Base-by-base conservation (phyloP, 2,113 vertebrate genomes). In the Scalopus aquaticus region DNA sequence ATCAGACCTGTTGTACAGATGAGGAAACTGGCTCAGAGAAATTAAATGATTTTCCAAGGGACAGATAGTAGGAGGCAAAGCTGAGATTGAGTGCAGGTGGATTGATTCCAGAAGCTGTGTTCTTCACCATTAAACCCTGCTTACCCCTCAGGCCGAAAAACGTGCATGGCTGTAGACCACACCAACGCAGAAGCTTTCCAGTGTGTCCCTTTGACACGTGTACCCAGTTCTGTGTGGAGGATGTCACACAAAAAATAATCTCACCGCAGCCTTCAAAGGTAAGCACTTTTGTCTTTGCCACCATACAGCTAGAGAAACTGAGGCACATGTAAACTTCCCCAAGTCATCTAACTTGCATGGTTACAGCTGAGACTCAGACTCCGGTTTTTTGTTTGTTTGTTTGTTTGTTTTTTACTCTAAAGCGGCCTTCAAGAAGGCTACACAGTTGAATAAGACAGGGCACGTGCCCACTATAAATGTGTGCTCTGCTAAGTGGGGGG, bases 1-100 rank as follows among this genome's bases (percentile, higher is more conserved):
- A n/a, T 82, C 7, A 32, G 24, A 62, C 19, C n/a, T 7, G 85
- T 94, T 94, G 92, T 94, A 72, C 2, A 88, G 30, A 92, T 42
- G 26, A 90, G n/a, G 24, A 80, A 92, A 88, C 20, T 42, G 26
- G 22, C 6, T 69, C 15, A 28, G 16, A 58, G 15, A 91, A 90
- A 35, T 44, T 73, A 86, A 81, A 84, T 86, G 70, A 64, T 78
- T 96, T 96, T 65, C 77, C 44, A 54, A 74, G 39, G 32, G n/a
- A 32, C 3, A 92, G 6, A 74, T 10, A 32, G 8, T 64, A 54
- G 24, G 69, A 77, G 10, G 19, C 24, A 95, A 90, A 82, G 13
- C 7, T 62, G 42, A 93, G 58, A 46, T n/a, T 70, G 32, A 90
- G 70, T 26, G n/a, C 3, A 32, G 15, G 9, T 20, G 60, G 15